Conservation (phyloP, 2,888 invertebrate genomes). For the Hypena proboscidalis region DNA sequence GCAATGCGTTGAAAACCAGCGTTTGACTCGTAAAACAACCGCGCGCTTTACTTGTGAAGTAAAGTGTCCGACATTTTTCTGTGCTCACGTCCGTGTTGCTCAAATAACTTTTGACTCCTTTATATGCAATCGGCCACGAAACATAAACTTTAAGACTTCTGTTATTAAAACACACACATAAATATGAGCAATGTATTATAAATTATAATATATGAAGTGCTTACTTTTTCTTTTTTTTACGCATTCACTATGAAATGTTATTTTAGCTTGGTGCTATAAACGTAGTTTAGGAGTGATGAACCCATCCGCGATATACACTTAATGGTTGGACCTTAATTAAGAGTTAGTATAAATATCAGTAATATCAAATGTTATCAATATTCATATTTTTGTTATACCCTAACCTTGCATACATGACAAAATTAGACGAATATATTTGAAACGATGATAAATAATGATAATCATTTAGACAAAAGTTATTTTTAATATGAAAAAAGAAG, state of each 20-base stretch:
- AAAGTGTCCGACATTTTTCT: not conserved
- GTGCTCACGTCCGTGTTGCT: constrained; percentile 33
- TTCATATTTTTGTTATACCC: constrained; percentile 20
- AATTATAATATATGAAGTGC: constrained; percentile 12
- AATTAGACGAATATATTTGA: constrained; percentile 14
- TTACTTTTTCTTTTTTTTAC: constrained; percentile 18
- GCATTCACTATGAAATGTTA: constrained; percentile 28
- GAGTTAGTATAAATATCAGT: constrained; percentile 16
- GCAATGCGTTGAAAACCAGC: too few species aligned
- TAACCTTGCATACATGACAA: constrained; percentile 14
- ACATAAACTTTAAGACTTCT: too few species aligned
- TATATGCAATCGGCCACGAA: constrained; percentile 4
- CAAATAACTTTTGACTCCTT: constrained; percentile 19
- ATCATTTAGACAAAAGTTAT: not conserved
- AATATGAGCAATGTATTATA: too few species aligned
- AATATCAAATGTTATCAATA: constrained; percentile 10
- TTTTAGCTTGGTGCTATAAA: constrained; percentile 53
- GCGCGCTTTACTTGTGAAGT: too few species aligned
- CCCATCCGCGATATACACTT: constrained; percentile 36
- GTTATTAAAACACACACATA: too few species aligned
- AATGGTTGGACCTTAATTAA: constrained; percentile 16
- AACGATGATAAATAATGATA: not conserved
- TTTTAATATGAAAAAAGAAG: constrained; percentile 1
- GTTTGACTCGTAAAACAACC: too few species aligned
- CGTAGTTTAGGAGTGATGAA: constrained; percentile 34